Conservation (phyloP, 2,797 vertebrate genomes). For the Amblyopsis hoosieri region DNA sequence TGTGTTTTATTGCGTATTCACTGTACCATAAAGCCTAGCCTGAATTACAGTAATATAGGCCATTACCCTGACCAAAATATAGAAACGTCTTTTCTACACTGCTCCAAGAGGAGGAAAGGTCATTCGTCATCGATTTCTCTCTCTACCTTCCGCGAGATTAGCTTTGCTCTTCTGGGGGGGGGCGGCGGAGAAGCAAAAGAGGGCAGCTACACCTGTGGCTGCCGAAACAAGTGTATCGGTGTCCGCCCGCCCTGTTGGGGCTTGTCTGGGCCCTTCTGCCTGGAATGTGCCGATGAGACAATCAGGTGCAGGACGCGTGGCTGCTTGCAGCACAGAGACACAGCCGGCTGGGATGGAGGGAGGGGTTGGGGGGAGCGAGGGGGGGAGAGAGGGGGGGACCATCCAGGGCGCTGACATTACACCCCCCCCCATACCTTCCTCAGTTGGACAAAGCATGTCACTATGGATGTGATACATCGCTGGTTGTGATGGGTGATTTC, state of each 20-base stretch:
- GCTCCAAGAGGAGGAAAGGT: constrained; percentile 31
- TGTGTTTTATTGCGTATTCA: too few species aligned
- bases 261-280: constrained; percentile 78
- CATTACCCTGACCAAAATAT: constrained; percentile 28
- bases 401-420: not conserved
- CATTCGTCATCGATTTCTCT: constrained; percentile 30
- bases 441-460: constrained; percentile 32
- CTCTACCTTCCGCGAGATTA: constrained; percentile 52
- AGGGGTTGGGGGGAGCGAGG: constrained; percentile 60
- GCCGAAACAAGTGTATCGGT: constrained; percentile 97
- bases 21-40: too few species aligned
- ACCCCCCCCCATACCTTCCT: constrained; percentile 22
- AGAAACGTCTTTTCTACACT: constrained; percentile 36
- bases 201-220: constrained; percentile 93
- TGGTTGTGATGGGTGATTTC: constrained; percentile 32
- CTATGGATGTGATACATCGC: constrained; percentile 26
- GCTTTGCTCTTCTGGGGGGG: constrained; percentile 66
- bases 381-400: not conserved
- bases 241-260: constrained; percentile 83
- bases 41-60: constrained; percentile 7
- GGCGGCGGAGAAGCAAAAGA: constrained; percentile 65
- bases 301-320: constrained; percentile 98
- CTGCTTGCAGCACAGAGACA: constrained; percentile 85
- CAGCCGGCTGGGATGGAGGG: constrained; percentile 79
- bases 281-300: constrained; percentile 94